Evolutionary conservation across 2,888 invertebrate genomes (phyloP).

Genomic region (Prionchulus punctatus): DNA sequence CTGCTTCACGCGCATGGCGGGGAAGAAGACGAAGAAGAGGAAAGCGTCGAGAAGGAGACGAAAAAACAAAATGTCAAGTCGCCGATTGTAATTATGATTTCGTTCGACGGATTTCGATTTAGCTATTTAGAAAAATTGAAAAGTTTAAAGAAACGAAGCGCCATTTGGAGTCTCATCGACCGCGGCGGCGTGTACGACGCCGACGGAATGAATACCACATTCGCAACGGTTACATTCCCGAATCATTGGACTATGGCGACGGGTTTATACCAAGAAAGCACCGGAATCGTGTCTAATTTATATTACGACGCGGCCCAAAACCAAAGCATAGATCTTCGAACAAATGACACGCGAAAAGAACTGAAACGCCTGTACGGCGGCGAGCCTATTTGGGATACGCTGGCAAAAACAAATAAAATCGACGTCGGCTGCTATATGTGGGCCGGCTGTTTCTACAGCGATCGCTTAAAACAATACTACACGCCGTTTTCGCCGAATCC

Average conservation of each 20-base stretch:
- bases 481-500: not conserved
- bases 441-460: conserved; percentile 6
- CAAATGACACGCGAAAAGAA: not conserved
- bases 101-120: not conserved
- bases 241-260: conserved; percentile 12
- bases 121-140: not conserved
- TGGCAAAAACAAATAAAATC: not conserved
- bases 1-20: too few relatives aligned
- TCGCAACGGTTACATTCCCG: conserved; percentile 10
- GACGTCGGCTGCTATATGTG: conserved; percentile 8
- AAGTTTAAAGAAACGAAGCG: not conserved
- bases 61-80: too few relatives aligned
- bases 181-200: not conserved
- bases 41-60: not conserved
- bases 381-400: conserved; percentile 8
- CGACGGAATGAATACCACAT: conserved; percentile 2
- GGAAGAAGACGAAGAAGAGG: not conserved
- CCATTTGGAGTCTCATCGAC: not conserved
- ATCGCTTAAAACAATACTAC: not conserved
- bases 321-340: not conserved
- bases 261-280: conserved; percentile 10
- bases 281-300: conserved; percentile 10
- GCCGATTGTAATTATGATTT: not conserved
- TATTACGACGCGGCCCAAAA: conserved; percentile 1
- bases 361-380: conserved; percentile 2